Evolutionary conservation across 2,888 invertebrate species (phyloP).

Genomic region (Protonemura montana): DNA sequence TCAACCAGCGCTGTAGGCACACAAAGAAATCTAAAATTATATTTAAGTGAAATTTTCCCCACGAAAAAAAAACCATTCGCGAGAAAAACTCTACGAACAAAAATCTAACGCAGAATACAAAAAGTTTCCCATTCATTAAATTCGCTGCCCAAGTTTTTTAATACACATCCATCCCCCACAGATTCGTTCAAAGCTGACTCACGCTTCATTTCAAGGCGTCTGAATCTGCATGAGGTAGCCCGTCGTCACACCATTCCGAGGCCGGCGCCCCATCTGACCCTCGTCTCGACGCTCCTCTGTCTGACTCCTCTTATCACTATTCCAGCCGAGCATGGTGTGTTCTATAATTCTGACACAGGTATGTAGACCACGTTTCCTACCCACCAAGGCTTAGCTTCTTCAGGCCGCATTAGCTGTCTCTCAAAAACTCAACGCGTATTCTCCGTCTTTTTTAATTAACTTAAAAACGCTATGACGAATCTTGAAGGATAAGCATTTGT

Average conservation of each 20-base stretch:
- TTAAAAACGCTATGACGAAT: background rate
- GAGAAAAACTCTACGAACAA: background rate
- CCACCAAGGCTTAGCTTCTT: background rate
- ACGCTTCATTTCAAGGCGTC: background rate
- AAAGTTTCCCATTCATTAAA: background rate
- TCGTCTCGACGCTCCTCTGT: too few species aligned
- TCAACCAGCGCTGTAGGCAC: background rate
- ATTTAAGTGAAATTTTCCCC: background rate
- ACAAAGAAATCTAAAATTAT: background rate
- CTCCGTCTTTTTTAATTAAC: background rate
- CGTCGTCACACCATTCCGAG: background rate
- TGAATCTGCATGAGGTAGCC: background rate
- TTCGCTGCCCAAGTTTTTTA: background rate
- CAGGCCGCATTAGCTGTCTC: background rate
- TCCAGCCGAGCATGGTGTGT: background rate
- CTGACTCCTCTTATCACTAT: background rate
- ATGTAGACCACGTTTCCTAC: background rate
- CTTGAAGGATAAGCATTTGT: background rate
- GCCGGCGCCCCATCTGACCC: too few species aligned
- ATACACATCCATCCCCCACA: background rate
- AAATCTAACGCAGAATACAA: background rate
- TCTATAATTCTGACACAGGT: background rate
- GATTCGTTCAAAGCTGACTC: background rate
- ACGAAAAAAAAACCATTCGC: background rate
- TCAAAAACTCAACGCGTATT: background rate